Evolutionary conservation across 1,140 invertebrate genomes (phyloP).

Genomic region (Spodoptera litura): DNA sequence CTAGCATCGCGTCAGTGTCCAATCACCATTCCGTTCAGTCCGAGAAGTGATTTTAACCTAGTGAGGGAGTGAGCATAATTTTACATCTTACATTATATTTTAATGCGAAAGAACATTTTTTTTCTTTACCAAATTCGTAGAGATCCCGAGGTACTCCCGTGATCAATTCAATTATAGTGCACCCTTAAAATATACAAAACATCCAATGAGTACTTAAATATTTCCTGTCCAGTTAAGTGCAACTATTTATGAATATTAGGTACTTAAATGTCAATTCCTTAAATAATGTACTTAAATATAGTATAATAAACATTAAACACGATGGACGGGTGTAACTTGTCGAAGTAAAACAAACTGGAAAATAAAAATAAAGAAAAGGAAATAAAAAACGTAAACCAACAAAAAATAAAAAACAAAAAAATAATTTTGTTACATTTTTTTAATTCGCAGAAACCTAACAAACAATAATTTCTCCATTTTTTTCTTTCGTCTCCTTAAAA

Average conservation of each 20-base stretch:
- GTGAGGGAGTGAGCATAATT: constrained; percentile 67
- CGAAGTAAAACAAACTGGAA: constrained; percentile 69
- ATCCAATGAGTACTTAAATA: constrained; percentile 74
- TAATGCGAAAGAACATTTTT: constrained; percentile 70
- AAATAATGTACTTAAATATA: constrained; percentile 81
- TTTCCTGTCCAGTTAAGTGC: constrained; percentile 72
- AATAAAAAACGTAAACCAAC: constrained; percentile 63
- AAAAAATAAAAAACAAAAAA: constrained; percentile 79
- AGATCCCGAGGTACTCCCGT: constrained; percentile 58
- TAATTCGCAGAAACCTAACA: constrained; percentile 87
- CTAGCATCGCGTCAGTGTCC: background rate
- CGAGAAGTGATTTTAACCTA: constrained; percentile 56
- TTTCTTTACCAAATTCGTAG: constrained; percentile 78
- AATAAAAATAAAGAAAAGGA: constrained; percentile 62
- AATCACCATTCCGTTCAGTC: constrained; percentile 37
- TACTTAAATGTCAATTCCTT: constrained; percentile 79
- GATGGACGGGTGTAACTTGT: constrained; percentile 85
- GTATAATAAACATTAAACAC: constrained; percentile 84
- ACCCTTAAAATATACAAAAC: constrained; percentile 76
- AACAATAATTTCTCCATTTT: constrained; percentile 84
- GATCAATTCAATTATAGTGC: constrained; percentile 67
- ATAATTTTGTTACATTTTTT: constrained; percentile 85
- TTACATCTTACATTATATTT: constrained; percentile 69
- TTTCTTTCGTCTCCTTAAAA: constrained; percentile 85
- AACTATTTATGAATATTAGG: constrained; percentile 71